phyloP scores from a whole-genome alignment of 2,888 invertebrate species.

The Eristalinus aeneus region DNA sequence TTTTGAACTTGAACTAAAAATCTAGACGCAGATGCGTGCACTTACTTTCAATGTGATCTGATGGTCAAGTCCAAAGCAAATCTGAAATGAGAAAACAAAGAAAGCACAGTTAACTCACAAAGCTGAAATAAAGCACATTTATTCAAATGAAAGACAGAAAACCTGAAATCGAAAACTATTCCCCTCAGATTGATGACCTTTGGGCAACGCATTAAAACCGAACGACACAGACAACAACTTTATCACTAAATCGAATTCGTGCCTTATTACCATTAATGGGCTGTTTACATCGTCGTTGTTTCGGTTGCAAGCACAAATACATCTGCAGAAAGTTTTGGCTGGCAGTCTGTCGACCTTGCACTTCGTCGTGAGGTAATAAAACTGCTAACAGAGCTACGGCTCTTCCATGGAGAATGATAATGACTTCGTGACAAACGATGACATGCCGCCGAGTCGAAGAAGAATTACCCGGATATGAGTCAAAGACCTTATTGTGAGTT shows the following conservation, averaged over 20 bases:
- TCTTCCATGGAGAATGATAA: not conserved
- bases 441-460: not conserved
- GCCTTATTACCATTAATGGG: conserved; percentile 11
- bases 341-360: not conserved
- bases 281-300: not conserved
- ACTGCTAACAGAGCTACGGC: not conserved
- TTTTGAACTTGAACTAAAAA: not conserved
- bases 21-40: not conserved
- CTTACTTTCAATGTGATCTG: not conserved
- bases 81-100: not conserved
- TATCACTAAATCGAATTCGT: not conserved
- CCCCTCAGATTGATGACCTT: not conserved
- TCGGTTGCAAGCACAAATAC: not conserved
- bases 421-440: not conserved
- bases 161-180: not conserved
- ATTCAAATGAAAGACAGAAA: not conserved
- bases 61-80: not conserved
- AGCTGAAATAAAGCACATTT: not conserved
- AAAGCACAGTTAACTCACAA: not conserved
- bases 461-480: not conserved
- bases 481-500: not conserved
- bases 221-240: not conserved
- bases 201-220: not conserved
- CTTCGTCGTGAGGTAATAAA: not conserved
- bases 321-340: not conserved